Conservation (phyloP, 2,797 vertebrate genomes). For the Poeciliopsis gracilis region DNA sequence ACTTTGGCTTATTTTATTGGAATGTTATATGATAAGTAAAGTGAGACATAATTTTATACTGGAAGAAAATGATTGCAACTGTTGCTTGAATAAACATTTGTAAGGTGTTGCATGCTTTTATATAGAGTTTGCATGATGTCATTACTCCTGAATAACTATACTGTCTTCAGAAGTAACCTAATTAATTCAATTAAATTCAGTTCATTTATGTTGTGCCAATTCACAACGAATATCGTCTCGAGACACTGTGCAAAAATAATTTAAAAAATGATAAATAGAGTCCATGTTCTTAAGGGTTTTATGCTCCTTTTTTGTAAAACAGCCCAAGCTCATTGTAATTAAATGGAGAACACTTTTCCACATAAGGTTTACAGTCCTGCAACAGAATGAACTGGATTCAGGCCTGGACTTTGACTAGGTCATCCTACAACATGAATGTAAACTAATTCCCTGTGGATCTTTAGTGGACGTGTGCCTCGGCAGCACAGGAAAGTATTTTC, state of each 20-base stretch:
- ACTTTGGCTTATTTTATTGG: neutral
- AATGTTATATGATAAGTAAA: neutral
- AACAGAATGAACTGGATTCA: neutral
- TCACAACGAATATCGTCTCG: neutral
- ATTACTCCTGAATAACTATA: neutral
- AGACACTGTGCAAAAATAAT: neutral
- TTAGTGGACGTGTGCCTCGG: neutral
- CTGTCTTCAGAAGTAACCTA: neutral
- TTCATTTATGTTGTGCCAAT: neutral
- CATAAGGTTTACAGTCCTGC: neutral
- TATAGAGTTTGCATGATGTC: neutral
- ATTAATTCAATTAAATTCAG: neutral
- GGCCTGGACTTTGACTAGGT: neutral
- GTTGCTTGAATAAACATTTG: neutral
- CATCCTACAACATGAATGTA: neutral
- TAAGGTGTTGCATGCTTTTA: neutral
- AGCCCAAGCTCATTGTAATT: neutral
- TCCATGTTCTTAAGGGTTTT: neutral
- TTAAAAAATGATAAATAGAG: neutral
- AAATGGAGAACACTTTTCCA: neutral
- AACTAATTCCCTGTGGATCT: neutral
- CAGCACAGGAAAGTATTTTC: neutral
- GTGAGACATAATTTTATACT: neutral
- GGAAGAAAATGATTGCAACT: neutral
- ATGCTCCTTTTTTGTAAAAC: neutral